Evolutionary conservation across 2,797 vertebrate species (phyloP).

Genomic region (Hippopotamyrus pictus): DNA sequence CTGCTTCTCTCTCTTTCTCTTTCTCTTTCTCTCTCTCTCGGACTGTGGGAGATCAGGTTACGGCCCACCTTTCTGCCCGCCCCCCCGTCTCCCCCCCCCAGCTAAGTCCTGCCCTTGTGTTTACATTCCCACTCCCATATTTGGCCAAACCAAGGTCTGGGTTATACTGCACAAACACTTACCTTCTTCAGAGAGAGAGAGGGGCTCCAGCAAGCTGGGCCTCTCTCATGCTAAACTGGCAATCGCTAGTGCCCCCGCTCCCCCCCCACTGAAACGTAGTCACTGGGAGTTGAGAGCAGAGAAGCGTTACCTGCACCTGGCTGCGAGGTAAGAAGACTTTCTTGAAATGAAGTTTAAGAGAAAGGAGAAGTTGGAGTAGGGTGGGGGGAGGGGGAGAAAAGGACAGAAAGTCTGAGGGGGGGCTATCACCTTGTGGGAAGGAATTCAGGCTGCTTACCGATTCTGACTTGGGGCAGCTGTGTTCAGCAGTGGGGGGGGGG

Average conservation of each 20-base stretch:
- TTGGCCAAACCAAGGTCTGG: slow-evolving; percentile 57
- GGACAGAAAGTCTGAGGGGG: slow-evolving; percentile 20
- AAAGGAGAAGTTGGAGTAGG: not conserved
- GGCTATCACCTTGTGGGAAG: slow-evolving; percentile 38
- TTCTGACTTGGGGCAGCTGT: slow-evolving; percentile 35
- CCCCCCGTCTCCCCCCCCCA: not conserved
- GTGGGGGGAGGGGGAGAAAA: not conserved
- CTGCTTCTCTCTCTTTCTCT: not conserved
- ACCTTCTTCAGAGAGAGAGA: slow-evolving; percentile 51
- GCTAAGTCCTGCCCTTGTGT: slow-evolving; percentile 64
- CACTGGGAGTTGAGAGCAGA: slow-evolving; percentile 40
- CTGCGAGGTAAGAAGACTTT: not conserved
- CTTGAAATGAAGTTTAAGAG: not conserved
- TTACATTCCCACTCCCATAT: slow-evolving; percentile 76
- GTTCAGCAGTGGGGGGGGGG: not conserved
- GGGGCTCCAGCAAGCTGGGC: slow-evolving; percentile 20
- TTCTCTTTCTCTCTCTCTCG: not conserved
- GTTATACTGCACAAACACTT: slow-evolving; percentile 52
- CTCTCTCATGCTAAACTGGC: not conserved
- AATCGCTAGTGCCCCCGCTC: not conserved
- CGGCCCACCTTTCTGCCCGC: slow-evolving; percentile 47
- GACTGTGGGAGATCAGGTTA: slow-evolving; percentile 62
- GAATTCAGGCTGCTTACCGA: slow-evolving; percentile 43
- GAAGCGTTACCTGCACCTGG: not conserved
- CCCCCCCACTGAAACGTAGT: not conserved